Base-by-base conservation (phyloP, 2,888 invertebrate genomes). In the Caenorhabditis sp. region DNA sequence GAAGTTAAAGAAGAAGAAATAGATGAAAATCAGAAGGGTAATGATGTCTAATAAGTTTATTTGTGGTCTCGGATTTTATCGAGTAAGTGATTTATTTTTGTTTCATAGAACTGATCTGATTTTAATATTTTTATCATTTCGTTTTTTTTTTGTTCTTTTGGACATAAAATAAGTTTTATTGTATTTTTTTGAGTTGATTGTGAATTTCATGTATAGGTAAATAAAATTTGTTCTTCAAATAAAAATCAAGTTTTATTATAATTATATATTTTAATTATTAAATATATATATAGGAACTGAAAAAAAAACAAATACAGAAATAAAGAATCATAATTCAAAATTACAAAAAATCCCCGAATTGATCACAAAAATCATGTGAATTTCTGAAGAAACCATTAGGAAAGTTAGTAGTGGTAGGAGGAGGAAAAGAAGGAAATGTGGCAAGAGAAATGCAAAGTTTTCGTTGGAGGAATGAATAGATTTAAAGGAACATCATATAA, bases 341-440 rank as follows among this genome's bases (percentile, higher is more conserved):
- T 12, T 3, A 14, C 2, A 43, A 7, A 43, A 43, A 43, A 43
- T 23, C 60, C 49, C 50, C 49, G 52, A 54, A 20, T 54, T 62
- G 21, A 62, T 62, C 62, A 62, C 62, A 38, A 43, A 17, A 43
- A 43, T 14, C 12, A 43, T 43, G 43, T 43, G 43, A 43, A 43
- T 43, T 43, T 61, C 52, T 61, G 31, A 61, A 61, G 38, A 14
- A 43, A 49, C 20, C 49, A 38, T 64, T 56, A 60, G 69, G 69
- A 64, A 64, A 70, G 69, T 56, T 36, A 27, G n/a, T n/a, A n/a
- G n/a, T n/a, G n/a, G n/a, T 7, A 5, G 23, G 53, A n/a, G 53
- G 17, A 27, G 10, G 7, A 54, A 31, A 63, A 1, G 36, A 21
- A 54, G 17, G 8, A 21, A 31, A 54, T 21, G 36, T 52, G 63